Evolutionary conservation across 2,888 invertebrate species (phyloP), one percentile per base, ranked within the genome.

Genomic region (Synergus laeviventris): DNA sequence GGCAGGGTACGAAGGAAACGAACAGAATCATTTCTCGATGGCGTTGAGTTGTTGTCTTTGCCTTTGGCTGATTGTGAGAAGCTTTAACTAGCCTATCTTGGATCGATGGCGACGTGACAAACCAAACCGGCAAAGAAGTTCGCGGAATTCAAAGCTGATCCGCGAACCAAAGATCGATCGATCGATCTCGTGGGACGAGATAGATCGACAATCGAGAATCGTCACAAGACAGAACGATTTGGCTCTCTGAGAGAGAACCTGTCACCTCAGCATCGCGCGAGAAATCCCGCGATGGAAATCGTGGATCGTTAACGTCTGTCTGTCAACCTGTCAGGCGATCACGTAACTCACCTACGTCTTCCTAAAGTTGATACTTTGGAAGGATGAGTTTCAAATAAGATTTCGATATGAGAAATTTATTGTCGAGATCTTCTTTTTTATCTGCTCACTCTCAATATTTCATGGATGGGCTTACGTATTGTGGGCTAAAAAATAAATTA

Each of bases 261-360:
- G 80, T 80, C 79, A 77, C 79, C 77, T 79, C 14, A 31, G 61
- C 76, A 78, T 66, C 76, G 81, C 78, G 79, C 81, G 78, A 81
- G 79, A 79, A 79, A 80, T 81, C 78, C 78, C 81, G 80, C 78
- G 83, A 83, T 87, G 85, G 82, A 83, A 84, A 87, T 87, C 87
- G 84, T 82, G 79, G 84, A 88, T 88, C 89, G 87, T 87, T 87
- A 87, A 86, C 84, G 88, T 87, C 86, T 84, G 85, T 84, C 87
- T 89, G 88, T 89, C 89, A 88, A 88, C 81, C 87, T 88, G 89
- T 89, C 85, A 84, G 80, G 82, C 79, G 83, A 79, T 81, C 88
- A 85, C 84, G 85, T 84, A 85, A 84, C 79, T 87, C 88, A 86
- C 86, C 88, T 87, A 89, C 87, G 88, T 89, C 89, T 88, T 87